These are phyloP conservation scores for Aurelia sp. DNA, from an alignment of 30 jellyfish, hydroid and myxozoan genomes.

Conservation along the genomic window DNA sequence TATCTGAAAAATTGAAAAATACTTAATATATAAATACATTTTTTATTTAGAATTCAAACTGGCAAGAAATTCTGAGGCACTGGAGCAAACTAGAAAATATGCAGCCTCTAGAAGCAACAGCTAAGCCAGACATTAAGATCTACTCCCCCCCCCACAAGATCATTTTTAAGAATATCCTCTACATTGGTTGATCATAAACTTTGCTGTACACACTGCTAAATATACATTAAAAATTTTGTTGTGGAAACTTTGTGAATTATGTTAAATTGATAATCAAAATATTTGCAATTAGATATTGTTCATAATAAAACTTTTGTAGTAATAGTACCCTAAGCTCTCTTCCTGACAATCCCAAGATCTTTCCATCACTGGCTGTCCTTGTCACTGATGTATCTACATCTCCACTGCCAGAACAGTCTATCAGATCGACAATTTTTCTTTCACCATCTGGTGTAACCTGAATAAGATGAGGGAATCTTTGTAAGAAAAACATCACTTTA, in stretches of 20 bases:
- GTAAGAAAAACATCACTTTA: background rate
- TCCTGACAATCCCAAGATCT: conserved; percentile 77
- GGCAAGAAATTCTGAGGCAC: too few relatives aligned
- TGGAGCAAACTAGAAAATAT: too few relatives aligned
- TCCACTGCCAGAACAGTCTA: conserved; percentile 97
- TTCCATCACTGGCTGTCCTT: conserved; percentile 61
- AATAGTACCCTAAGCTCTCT: conserved; percentile 68
- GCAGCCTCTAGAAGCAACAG: too few relatives aligned
- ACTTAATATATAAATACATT: background rate
- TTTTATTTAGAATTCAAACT: too few relatives aligned
- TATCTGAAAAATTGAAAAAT: conserved; percentile 49
- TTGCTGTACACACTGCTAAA: too few relatives aligned
- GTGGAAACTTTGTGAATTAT: too few relatives aligned
- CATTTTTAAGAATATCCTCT: too few relatives aligned
- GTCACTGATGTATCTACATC: conserved; percentile 88
- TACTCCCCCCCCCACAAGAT: too few relatives aligned
- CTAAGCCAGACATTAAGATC: too few relatives aligned
- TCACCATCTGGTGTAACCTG: conserved; percentile 77
- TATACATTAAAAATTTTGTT: too few relatives aligned
- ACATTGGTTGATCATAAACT: too few relatives aligned
- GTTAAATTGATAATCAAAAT: background rate
- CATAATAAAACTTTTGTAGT: background rate
- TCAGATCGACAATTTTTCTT: conserved; percentile 83
- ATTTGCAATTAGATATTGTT: background rate
- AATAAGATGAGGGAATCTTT: background rate